phyloP scores from a whole-genome alignment of 2,113 vertebrate species.

The Mionectes macconnelli region DNA sequence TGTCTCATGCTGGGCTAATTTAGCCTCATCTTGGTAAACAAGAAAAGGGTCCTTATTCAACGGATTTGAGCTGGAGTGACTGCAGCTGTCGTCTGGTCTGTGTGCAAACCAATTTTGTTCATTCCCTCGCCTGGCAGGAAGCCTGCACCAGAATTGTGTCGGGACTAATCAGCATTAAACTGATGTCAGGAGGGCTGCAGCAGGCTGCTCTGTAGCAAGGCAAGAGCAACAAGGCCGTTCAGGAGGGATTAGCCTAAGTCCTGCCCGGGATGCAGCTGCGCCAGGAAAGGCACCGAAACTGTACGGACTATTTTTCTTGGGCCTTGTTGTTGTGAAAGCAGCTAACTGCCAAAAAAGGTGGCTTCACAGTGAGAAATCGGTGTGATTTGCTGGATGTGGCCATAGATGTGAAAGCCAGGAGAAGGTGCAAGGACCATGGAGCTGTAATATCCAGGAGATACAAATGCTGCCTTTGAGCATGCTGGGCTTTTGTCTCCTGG shows the following conservation, averaged over 20 bases:
- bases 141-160: constrained; percentile 55
- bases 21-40: constrained; percentile 59
- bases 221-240: background rate
- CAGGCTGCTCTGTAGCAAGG: constrained; percentile 21
- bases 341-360: background rate
- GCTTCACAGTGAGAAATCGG: background rate
- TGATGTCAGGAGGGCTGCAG: constrained; percentile 11
- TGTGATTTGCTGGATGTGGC: background rate
- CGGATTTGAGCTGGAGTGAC: constrained; percentile 49
- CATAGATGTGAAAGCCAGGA: background rate
- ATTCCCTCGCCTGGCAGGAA: constrained; percentile 65
- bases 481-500: background rate
- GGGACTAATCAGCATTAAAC: constrained; percentile 65
- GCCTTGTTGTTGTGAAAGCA: background rate
- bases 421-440: background rate
- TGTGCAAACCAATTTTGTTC: constrained; percentile 57
- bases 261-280: background rate
- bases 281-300: background rate
- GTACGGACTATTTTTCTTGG: background rate
- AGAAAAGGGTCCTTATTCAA: constrained; percentile 43
- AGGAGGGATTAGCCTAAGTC: background rate
- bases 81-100: constrained; percentile 65
- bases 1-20: constrained; percentile 63
- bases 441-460: background rate
- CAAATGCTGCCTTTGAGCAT: background rate